Evolutionary conservation across 2,888 invertebrate species (phyloP).

Genomic region (Drosophila macrospina): DNA sequence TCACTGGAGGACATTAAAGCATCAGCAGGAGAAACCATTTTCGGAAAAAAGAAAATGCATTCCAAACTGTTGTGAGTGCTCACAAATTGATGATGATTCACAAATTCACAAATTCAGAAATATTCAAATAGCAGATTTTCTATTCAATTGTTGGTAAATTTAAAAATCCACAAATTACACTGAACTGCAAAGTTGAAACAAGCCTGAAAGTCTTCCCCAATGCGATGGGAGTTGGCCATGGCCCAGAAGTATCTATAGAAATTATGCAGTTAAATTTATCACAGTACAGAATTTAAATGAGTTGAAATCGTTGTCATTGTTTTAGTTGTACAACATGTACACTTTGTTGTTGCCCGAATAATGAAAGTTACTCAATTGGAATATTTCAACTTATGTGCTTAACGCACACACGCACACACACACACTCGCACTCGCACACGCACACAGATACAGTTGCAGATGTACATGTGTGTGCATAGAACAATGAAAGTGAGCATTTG

Average conservation of each 20-base stretch:
- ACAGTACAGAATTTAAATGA: slow-evolving; percentile 76
- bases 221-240: slow-evolving; percentile 3
- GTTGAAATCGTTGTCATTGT: slow-evolving; percentile 76
- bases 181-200: slow-evolving; percentile 41
- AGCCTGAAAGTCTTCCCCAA: slow-evolving; percentile 6
- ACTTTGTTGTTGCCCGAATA: slow-evolving; percentile 66
- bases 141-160: slow-evolving; percentile 16
- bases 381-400: slow-evolving; percentile 82
- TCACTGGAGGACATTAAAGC: neutral
- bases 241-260: slow-evolving; percentile 59
- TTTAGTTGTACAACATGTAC: slow-evolving; percentile 73
- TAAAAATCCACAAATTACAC: slow-evolving; percentile 52
- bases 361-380: slow-evolving; percentile 82
- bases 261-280: slow-evolving; percentile 77
- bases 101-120: neutral
- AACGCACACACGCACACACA: slow-evolving; percentile 46
- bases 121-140: neutral
- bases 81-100: slow-evolving; percentile 2
- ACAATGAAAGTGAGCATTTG: slow-evolving; percentile 75
- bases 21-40: too few species aligned
- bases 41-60: too few species aligned
- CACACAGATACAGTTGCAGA: slow-evolving; percentile 24
- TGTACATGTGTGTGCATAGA: slow-evolving; percentile 24
- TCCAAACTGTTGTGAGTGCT: neutral
- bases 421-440: slow-evolving; percentile 9